phyloP scores from a whole-genome alignment of 1,140 invertebrate species.

The Hermatobates lingyangjiaoensis region DNA sequence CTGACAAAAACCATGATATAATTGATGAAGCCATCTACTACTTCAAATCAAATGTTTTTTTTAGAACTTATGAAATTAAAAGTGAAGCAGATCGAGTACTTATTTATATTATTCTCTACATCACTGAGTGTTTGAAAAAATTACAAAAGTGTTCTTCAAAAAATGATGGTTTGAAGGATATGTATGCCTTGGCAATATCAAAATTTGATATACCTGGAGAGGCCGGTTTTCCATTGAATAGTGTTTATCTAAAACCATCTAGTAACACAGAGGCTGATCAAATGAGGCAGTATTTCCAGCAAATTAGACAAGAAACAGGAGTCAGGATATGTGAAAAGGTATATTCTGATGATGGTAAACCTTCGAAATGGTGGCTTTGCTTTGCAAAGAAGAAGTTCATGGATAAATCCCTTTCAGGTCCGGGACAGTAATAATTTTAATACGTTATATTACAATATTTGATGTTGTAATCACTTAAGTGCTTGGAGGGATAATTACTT shows the following conservation, averaged over 20 bases:
- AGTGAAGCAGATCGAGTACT: slow-evolving; percentile 86
- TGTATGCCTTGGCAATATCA: slow-evolving; percentile 86
- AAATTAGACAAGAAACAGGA: slow-evolving; percentile 89
- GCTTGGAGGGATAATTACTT: no score
- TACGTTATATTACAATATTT: no score
- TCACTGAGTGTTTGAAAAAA: slow-evolving; percentile 93
- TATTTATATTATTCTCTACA: slow-evolving; percentile 97
- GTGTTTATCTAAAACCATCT: slow-evolving; percentile 83
- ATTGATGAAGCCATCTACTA: slow-evolving; percentile 94
- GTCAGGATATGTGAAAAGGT: slow-evolving; percentile 78
- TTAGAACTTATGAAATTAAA: slow-evolving; percentile 97
- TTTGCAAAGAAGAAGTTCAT: slow-evolving; percentile 99
- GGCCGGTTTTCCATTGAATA: slow-evolving; percentile 86
- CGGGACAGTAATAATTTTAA: slow-evolving; percentile 56
- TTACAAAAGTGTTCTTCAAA: slow-evolving; percentile 80
- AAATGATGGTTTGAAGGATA: slow-evolving; percentile 79
- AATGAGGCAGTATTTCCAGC: slow-evolving; percentile 83
- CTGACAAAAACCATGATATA: slow-evolving; percentile 63
- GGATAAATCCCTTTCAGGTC: slow-evolving; percentile 87
- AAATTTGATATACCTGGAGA: slow-evolving; percentile 97
- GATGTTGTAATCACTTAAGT: no score
- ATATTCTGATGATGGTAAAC: slow-evolving; percentile 79
- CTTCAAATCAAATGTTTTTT: slow-evolving; percentile 99
- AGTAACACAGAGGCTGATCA: slow-evolving; percentile 55
- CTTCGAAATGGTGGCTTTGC: slow-evolving; percentile 99